Base-by-base conservation (phyloP, 2,888 invertebrate genomes). In the Prosopocoilus inquinatus region DNA sequence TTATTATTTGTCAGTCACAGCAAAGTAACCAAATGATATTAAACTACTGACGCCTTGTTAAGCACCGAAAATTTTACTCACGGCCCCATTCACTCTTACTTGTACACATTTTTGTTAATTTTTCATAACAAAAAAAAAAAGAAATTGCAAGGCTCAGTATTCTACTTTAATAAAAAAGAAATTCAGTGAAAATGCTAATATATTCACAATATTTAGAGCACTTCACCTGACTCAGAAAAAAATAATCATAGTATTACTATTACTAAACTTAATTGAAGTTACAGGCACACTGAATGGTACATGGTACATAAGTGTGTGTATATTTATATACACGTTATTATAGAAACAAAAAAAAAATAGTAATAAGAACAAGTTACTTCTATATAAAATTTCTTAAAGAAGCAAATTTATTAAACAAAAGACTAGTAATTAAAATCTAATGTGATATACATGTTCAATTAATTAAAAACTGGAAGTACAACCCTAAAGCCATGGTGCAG, bases 181-280 rank as follows among this genome's bases (percentile, higher is more conserved):
- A 15, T 34, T 28, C 16, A 53, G 34, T 53, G 13, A 16, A 53
- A 47, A 38, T 71, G 70, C 73, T 67, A 70, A 73, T 75, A 75
- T 75, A 57, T 61, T 70, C 62, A 63, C 60, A 74, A 75, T 74
- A 75, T 74, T 71, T 69, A 64, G 69, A 72, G 71, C 74, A 72
- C 67, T 72, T 75, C 74, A 75, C 73, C 64, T 61, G 45, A 13
- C 41, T 47, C 35, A 59, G 53, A 50, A 47, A 41, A 53, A 28
- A 61, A 67, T 63, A 57, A 67, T 56, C 55, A 57, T 55, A 63
- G 61, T 65, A 62, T 64, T 62, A n/a, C n/a, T n/a, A 58, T 65
- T 60, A 63, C 62, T 59, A 62, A 57, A 55, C 39, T 53, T 59
- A 57, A 62, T 28, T 36, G 28, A 50, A 20, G 13, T 33, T 15